These are phyloP conservation scores for Lithophane ornitopus DNA, from an alignment of 2,888 invertebrate species.

Conservation along the genomic window DNA sequence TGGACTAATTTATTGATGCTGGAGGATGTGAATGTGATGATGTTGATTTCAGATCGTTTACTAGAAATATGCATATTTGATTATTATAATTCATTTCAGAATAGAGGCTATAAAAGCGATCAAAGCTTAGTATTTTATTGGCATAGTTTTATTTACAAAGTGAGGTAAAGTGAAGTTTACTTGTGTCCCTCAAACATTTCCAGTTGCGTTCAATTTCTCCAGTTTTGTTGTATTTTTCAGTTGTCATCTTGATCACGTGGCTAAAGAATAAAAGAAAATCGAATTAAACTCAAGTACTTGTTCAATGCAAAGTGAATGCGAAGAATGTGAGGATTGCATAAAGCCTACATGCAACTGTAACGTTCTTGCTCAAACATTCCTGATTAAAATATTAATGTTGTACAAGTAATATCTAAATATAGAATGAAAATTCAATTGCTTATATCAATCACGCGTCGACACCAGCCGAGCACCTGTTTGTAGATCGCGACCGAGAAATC, in stretches of 20 bases:
- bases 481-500: constrained; percentile 86
- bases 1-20: constrained; percentile 51
- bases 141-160: neutral
- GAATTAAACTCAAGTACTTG: constrained; percentile 17
- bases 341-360: constrained; percentile 56
- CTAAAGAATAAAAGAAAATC: constrained; percentile 13
- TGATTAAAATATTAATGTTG: constrained; percentile 70
- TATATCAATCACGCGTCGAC: constrained; percentile 72
- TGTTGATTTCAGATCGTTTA: constrained; percentile 16
- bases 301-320: constrained; percentile 34
- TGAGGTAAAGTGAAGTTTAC: neutral
- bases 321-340: constrained; percentile 53
- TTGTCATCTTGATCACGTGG: neutral
- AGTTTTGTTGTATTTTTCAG: neutral
- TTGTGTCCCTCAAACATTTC: neutral
- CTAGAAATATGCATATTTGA: neutral
- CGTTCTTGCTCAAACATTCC: constrained; percentile 52
- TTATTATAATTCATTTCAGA: neutral
- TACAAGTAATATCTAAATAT: constrained; percentile 69
- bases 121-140: neutral
- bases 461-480: constrained; percentile 83
- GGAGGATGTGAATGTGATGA: constrained; percentile 39
- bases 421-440: constrained; percentile 68
- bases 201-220: too few relatives aligned
- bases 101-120: neutral